Evolutionary conservation across 2,113 vertebrate genomes (phyloP), one percentile per base, ranked within the genome.

Genomic region (Urocitellus parryii): DNA sequence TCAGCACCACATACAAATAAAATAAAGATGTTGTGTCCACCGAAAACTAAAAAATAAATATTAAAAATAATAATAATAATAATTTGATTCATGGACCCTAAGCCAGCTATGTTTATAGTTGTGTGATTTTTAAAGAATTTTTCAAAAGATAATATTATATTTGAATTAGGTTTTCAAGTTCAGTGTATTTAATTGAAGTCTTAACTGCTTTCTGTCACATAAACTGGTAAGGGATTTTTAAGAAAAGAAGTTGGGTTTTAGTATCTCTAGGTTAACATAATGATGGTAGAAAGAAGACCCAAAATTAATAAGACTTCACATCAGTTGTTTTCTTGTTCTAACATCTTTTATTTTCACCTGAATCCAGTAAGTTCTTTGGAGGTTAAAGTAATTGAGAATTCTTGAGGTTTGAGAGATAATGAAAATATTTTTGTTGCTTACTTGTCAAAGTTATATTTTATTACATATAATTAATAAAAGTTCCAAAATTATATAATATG

Each of bases 381-480:
- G 29, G 12, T 70, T 92, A 90, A 91, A 91, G 12, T 88, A 88
- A 89, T 68, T 82, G 37, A 91, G 9, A 82, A 65, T 83, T 82
- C 4, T 88, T 96, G 11, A 48, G 32, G 24, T 94, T 96, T 85
- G 65, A 90, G n/a, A 78, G 34, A 80, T 58, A 34, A 76, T 91
- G 81, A 88, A 92, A 78, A 61, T 17, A 51, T 82, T 95, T 91
- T 97, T 94, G 45, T 83, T 58, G 37, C n/a, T 51, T 91, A 83
- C 53, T 93, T 96, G n/a, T 72, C 77, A 91, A 63, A 87, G 78
- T 61, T 95, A 17, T 74, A 48, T 94, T 91, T 93, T 90, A 53
- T 34, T 95, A 32, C 73, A 32, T 80, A 1, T 92, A 88, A 81
- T 72, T 92, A 56, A 96, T 39, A 94, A 56, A 70, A 72, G 95